phyloP scores from a whole-genome alignment of 2,113 vertebrate genomes.

The Procavia capensis region DNA sequence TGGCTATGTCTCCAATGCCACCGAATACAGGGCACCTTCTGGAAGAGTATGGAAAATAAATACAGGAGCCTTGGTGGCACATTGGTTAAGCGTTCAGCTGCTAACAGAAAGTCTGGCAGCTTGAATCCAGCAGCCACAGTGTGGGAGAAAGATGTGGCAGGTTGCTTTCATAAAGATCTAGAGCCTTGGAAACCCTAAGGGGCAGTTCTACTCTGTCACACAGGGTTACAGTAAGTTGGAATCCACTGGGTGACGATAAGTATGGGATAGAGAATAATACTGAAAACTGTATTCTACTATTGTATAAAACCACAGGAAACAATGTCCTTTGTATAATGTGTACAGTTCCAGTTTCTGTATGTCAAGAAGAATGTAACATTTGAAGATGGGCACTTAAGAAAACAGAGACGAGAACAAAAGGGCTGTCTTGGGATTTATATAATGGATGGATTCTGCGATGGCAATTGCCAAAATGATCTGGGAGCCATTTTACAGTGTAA shows the following conservation, averaged over 20 bases:
- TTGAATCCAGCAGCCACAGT: too few species aligned
- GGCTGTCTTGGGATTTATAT: background rate
- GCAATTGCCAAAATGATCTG: background rate
- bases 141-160: too few species aligned
- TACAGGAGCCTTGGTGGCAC: background rate
- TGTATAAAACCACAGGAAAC: conserved; percentile 38
- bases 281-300: background rate
- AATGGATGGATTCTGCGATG: conserved; percentile 7
- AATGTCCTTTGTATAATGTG: background rate
- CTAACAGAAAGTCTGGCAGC: too few species aligned
- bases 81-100: too few species aligned
- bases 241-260: too few species aligned
- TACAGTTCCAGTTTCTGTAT: conserved; percentile 1
- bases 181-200: too few species aligned
- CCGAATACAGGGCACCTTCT: background rate
- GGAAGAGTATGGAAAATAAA: background rate
- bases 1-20: conserved; percentile 2
- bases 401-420: conserved; percentile 13
- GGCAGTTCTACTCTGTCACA: too few species aligned
- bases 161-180: too few species aligned
- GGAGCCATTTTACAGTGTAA: conserved; percentile 22
- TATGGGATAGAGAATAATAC: too few species aligned
- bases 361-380: background rate
- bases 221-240: too few species aligned
- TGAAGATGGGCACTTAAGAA: conserved; percentile 18